Conservation (phyloP, 2,888 invertebrate species). For the Pseudoips prasinana region DNA sequence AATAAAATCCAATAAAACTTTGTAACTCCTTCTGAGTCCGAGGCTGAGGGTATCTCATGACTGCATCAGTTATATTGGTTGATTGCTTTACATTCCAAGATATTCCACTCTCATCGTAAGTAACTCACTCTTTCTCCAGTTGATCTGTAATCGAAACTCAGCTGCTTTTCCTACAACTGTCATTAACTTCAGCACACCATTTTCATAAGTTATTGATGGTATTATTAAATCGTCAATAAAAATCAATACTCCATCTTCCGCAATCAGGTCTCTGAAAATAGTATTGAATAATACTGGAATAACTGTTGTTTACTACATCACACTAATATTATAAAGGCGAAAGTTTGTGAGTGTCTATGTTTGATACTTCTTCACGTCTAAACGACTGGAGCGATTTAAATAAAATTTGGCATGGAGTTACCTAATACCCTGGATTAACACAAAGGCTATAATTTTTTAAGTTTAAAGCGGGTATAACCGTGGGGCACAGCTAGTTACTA, state of each 20-base stretch:
- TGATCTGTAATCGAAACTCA: constrained; percentile 11
- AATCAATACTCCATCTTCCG: constrained; percentile 12
- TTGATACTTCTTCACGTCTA: constrained; percentile 50
- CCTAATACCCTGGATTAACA: too few species aligned
- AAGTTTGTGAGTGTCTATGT: too few species aligned
- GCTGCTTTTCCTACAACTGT: constrained; percentile 9
- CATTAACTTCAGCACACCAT: constrained; percentile 9
- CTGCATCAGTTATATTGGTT: background rate
- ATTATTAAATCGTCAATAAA: constrained; percentile 21
- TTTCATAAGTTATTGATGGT: constrained; percentile 5
- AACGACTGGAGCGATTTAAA: too few species aligned
- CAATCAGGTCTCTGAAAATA: constrained; percentile 33
- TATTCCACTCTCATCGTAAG: constrained; percentile 6
- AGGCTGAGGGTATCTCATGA: constrained; percentile 9
- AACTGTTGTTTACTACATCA: too few species aligned
- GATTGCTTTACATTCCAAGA: constrained; percentile 24
- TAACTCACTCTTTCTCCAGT: constrained; percentile 7
- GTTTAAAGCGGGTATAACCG: too few species aligned
- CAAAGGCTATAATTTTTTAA: too few species aligned
- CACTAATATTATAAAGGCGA: too few species aligned
- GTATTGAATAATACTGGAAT: constrained; percentile 40
- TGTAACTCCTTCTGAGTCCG: constrained; percentile 20
- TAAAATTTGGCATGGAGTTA: too few species aligned
- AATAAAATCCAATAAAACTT: constrained; percentile 11
- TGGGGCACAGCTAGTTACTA: too few species aligned